phyloP scores from a whole-genome alignment of 2,113 vertebrate species.

The Phaethornis superciliosus region DNA sequence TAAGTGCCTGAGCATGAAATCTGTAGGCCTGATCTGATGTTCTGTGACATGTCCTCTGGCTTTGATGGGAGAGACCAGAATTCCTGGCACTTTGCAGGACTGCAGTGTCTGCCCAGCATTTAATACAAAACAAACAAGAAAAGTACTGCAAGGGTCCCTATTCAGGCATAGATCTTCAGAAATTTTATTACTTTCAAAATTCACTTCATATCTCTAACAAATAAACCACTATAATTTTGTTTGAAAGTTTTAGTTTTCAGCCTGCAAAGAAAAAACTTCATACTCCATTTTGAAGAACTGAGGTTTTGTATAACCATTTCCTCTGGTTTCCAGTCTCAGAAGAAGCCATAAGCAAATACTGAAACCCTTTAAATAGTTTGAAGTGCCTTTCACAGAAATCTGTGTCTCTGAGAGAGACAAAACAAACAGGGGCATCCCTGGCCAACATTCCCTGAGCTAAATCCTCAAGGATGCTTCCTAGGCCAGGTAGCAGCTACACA shows the following conservation, averaged over 20 bases:
- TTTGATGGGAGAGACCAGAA: background rate
- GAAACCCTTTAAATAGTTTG: background rate
- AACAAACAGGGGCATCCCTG: background rate
- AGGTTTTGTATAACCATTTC: background rate
- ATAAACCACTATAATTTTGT: background rate
- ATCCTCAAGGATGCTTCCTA: background rate
- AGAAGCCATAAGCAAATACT: background rate
- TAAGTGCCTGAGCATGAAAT: background rate
- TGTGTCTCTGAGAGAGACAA: background rate
- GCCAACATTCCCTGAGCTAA: background rate
- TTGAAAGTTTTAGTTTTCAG: background rate
- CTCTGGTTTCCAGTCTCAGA: background rate
- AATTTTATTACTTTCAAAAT: background rate
- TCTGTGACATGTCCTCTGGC: accelerated
- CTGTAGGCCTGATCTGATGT: background rate
- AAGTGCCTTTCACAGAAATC: background rate
- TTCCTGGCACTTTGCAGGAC: background rate
- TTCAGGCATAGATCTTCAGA: background rate
- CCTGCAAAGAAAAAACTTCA: background rate
- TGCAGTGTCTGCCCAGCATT: background rate
- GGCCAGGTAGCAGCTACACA: background rate
- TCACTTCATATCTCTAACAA: background rate
- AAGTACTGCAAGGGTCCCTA: background rate
- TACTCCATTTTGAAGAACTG: background rate
- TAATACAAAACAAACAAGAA: background rate